Evolutionary conservation across 2,888 invertebrate genomes (phyloP), one percentile per base, ranked within the genome.

Genomic region (Chelonus formosanus): DNA sequence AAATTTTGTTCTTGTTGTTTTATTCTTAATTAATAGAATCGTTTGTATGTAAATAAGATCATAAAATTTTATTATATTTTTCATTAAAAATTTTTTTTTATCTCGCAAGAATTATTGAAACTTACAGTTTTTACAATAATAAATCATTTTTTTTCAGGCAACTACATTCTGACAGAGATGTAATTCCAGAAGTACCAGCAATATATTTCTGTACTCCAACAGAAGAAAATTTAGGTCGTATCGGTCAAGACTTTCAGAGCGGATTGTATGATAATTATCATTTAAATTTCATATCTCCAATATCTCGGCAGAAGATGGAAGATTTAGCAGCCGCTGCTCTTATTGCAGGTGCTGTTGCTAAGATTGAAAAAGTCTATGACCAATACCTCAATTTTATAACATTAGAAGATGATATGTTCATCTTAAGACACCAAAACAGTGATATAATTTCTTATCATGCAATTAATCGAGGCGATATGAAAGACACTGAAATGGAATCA

Each of bases 311-410:
- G 78, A 94, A 94, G 84, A 88, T 99, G 70, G 99, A 99, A 86
- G 96, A 97, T 82, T 86, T 99, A 62, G 99, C 99, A 2, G 90
- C 94, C 0, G 92, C 96, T 2, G 95, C 98, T 0, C 89, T 99
- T 54, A 93, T 95, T 76, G 91, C 95, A 0, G 95, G 95, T 77
- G 92, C 94, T 74, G 95, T 96, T n/a, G 89, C 93, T 50, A 93
- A 92, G 80, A 94, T 98, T 67, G 94, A 96, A 72, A 97, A 97
- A 86, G 89, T 99, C 8, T 98, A 91, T 86, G 99, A 99, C 85
- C 99, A 99, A 85, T 99, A 98, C 87, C 88, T 98, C 63, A 98
- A 98, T 86, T 99, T 99, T 79, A 97, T 99, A 75, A 94, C 96
- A 55, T 86, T 99, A 71, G 99, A 99, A 86, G 97, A 99, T 85